Percentiles rank a stretch among this genome's conserved stretches.
These are phyloP conservation scores for Drosophila sproati DNA, from an alignment of 1,140 invertebrate species.

Conservation along the genomic window DNA sequence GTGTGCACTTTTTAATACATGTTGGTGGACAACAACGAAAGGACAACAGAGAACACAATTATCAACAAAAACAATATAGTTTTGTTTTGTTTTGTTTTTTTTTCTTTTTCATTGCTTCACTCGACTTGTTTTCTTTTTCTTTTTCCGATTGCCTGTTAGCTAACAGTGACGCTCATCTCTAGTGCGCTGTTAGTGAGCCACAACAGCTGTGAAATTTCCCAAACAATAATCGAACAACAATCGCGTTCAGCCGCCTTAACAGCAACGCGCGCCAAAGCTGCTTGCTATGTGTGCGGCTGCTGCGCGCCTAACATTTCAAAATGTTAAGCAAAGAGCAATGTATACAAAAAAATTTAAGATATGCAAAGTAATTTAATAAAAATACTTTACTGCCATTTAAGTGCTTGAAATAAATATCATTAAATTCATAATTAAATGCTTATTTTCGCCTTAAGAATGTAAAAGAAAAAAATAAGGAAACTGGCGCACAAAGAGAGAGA, in stretches of 20 bases:
- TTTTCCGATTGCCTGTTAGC: constrained; percentile 40
- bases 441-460: too few species aligned
- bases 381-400: background rate
- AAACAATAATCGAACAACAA: constrained; percentile 37
- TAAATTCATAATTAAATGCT: background rate
- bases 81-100: constrained; percentile 1
- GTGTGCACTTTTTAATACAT: constrained; percentile 47
- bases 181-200: constrained; percentile 23
- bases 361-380: constrained; percentile 3
- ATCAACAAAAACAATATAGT: constrained; percentile 38
- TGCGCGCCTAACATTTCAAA: constrained; percentile 6
- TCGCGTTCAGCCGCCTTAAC: constrained; percentile 11
- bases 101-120: constrained; percentile 2
- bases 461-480: constrained; percentile 4
- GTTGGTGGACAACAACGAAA: background rate
- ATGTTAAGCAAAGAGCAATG: constrained; percentile 11
- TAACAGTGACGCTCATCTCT: constrained; percentile 52
- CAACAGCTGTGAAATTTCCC: constrained; percentile 57
- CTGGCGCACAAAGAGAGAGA: constrained; percentile 5
- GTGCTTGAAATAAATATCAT: background rate
- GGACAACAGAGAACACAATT: constrained; percentile 8
- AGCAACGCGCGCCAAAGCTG: constrained; percentile 37
- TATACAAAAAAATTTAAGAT: constrained; percentile 17
- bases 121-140: constrained; percentile 33
- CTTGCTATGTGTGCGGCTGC: constrained; percentile 2